phyloP scores from a whole-genome alignment of 2,113 vertebrate species.

The Nesogale talazaci region DNA sequence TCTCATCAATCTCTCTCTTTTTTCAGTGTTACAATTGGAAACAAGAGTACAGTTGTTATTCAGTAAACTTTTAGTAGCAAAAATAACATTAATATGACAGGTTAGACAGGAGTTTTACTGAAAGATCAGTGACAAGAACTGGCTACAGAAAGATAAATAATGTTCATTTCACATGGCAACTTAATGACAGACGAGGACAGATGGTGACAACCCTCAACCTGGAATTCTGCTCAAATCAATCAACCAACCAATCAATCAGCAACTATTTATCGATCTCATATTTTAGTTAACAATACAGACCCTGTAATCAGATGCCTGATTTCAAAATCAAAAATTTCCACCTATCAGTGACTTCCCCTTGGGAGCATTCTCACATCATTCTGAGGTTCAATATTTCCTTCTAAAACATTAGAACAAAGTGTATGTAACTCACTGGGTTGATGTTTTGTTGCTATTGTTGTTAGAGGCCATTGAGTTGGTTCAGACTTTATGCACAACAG shows the following conservation, averaged over 20 bases:
- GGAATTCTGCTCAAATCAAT: constrained; percentile 65
- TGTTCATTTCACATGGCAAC: constrained; percentile 73
- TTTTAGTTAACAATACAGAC: constrained; percentile 66
- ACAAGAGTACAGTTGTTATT: constrained; percentile 64
- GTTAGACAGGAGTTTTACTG: constrained; percentile 69
- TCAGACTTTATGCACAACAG: too few species aligned
- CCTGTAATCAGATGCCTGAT: constrained; percentile 58
- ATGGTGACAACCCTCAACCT: constrained; percentile 70
- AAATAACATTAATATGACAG: constrained; percentile 74
- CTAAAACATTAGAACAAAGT: not conserved
- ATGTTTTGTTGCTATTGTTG: not conserved
- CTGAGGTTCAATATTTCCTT: constrained; percentile 34
- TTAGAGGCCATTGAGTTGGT: too few species aligned
- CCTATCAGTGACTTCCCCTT: not conserved
- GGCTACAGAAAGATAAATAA: constrained; percentile 75
- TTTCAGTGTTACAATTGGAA: constrained; percentile 16
- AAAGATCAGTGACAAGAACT: constrained; percentile 74
- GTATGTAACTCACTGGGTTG: not conserved
- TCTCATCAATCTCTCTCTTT: not conserved
- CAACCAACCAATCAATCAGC: constrained; percentile 64
- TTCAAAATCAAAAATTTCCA: constrained; percentile 58
- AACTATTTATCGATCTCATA: constrained; percentile 75
- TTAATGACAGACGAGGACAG: constrained; percentile 75
- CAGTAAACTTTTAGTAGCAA: constrained; percentile 70
- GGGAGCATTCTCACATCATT: constrained; percentile 34